Conservation (phyloP, 2,888 invertebrate species). For the Drosophila bunnanda region DNA sequence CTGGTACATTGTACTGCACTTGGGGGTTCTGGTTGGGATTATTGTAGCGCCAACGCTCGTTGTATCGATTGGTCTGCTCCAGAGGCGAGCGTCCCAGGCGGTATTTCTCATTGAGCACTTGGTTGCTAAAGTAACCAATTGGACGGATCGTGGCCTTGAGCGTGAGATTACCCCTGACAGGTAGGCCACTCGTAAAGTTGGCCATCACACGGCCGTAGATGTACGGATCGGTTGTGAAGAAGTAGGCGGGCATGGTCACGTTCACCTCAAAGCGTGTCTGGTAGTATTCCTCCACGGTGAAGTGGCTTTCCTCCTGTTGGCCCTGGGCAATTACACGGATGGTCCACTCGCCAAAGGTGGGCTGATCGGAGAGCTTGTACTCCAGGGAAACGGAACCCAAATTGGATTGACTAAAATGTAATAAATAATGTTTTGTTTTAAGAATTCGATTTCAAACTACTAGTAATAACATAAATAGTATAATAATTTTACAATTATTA, state of each 20-base stretch:
- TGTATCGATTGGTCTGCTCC: slow-evolving; percentile 68
- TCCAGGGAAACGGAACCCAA: slow-evolving; percentile 96
- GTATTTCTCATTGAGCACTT: slow-evolving; percentile 86
- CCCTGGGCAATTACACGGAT: slow-evolving; percentile 95
- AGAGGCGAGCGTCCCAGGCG: slow-evolving; percentile 83
- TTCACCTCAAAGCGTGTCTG: slow-evolving; percentile 97
- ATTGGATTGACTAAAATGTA: slow-evolving; percentile 89
- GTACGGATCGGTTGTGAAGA: slow-evolving; percentile 93
- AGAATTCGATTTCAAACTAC: neutral
- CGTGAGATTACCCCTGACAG: slow-evolving; percentile 95
- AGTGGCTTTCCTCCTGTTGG: slow-evolving; percentile 93
- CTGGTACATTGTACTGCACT: slow-evolving; percentile 54
- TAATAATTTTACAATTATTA: neutral
- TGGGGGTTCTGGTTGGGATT: slow-evolving; percentile 66
- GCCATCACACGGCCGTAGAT: slow-evolving; percentile 95
- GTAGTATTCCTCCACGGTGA: slow-evolving; percentile 97
- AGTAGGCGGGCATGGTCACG: slow-evolving; percentile 97
- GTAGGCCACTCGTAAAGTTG: slow-evolving; percentile 97
- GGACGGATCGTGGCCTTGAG: slow-evolving; percentile 91
- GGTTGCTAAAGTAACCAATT: slow-evolving; percentile 87
- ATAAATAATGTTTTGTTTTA: neutral
- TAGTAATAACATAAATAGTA: no score
- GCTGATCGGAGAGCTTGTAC: slow-evolving; percentile 96
- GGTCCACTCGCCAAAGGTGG: slow-evolving; percentile 96
- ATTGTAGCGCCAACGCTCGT: slow-evolving; percentile 73